phyloP scores from a whole-genome alignment of 2,797 vertebrate species.

The Phalanger gymnotis region DNA sequence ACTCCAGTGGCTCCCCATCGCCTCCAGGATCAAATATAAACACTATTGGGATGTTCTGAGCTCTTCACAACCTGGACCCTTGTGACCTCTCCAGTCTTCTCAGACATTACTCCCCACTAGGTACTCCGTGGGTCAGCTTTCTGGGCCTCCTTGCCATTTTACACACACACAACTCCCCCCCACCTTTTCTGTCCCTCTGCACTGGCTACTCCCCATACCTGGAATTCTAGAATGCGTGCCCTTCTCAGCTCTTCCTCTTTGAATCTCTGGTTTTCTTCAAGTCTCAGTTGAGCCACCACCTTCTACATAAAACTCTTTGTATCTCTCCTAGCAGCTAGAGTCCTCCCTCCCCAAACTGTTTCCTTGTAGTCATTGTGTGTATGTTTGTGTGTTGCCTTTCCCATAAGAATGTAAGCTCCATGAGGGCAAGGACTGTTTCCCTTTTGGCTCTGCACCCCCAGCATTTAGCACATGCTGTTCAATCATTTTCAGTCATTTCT shows the following conservation, averaged over 20 bases:
- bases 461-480: neutral
- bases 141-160: neutral
- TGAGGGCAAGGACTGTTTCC: neutral
- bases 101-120: neutral
- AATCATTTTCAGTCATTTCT: too few species aligned
- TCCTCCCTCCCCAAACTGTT: neutral
- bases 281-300: neutral
- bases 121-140: neutral
- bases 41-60: neutral
- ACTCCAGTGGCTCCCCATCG: neutral
- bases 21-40: neutral
- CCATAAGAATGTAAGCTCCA: neutral
- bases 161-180: neutral
- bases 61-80: neutral
- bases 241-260: neutral
- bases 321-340: neutral
- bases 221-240: neutral
- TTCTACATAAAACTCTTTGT: neutral
- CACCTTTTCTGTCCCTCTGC: neutral
- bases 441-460: neutral
- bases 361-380: neutral
- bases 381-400: neutral
- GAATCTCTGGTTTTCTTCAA: neutral
- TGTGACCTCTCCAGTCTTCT: neutral
- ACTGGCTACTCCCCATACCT: neutral